Conservation (phyloP, 2,113 vertebrate genomes). For the Scolopax mira region DNA sequence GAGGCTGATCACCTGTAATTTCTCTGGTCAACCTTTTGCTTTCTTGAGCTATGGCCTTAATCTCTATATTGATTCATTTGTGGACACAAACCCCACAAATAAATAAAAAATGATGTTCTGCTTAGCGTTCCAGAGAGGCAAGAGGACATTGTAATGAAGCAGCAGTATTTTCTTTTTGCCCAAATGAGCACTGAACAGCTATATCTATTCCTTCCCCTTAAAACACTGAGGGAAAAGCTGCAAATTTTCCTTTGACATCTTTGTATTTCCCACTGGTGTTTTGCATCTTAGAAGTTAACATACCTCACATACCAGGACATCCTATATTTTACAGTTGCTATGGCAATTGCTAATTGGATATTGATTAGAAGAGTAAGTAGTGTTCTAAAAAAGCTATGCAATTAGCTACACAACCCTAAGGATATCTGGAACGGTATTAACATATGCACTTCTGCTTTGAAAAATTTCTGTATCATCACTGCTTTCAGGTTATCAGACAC, state of each 20-base stretch:
- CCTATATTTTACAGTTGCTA: slow-evolving; percentile 15
- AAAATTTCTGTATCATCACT: not conserved
- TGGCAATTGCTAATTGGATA: slow-evolving; percentile 32
- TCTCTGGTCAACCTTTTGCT: not conserved
- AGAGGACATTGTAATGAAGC: not conserved
- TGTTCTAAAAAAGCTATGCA: not conserved
- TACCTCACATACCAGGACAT: not conserved
- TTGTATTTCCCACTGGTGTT: not conserved
- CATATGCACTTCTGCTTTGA: not conserved
- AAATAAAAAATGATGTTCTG: accelerated
- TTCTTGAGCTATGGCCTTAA: not conserved
- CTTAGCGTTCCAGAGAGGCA: not conserved
- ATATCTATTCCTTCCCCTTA: not conserved
- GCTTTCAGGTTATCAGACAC: not conserved
- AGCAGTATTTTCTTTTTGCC: not conserved
- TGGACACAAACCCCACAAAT: not conserved
- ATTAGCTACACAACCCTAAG: slow-evolving; percentile 9
- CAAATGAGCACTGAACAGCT: not conserved
- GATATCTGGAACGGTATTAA: not conserved
- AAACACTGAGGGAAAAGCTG: not conserved
- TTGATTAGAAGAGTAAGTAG: slow-evolving; percentile 24
- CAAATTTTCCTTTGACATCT: not conserved
- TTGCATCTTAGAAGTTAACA: not conserved
- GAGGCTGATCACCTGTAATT: not conserved
- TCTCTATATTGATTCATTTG: not conserved